Conservation (phyloP, 2,797 vertebrate genomes). For the Moxostoma hubbsi region DNA sequence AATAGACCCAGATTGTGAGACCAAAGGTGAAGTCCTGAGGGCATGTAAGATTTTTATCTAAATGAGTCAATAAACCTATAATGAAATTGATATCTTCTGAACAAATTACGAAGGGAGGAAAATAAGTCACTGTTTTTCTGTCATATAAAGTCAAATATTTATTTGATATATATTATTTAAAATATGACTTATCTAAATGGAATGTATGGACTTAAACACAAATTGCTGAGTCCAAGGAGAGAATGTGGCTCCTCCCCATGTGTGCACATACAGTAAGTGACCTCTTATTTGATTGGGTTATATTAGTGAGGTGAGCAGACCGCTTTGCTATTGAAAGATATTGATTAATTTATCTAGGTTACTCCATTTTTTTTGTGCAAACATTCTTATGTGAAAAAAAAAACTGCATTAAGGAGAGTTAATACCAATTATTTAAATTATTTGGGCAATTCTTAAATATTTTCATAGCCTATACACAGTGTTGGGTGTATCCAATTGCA, state of each 20-base stretch:
- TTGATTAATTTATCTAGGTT: background rate
- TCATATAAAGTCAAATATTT: background rate
- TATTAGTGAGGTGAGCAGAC: constrained; percentile 5
- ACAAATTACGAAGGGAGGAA: background rate
- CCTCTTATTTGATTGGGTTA: constrained; percentile 10
- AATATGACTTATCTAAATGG: background rate
- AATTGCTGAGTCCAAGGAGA: background rate
- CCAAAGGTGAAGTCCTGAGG: background rate
- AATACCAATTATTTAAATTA: background rate
- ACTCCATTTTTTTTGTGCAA: no score
- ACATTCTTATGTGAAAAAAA: no score
- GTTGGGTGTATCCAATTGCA: no score
- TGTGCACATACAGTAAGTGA: background rate
- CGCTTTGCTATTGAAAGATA: background rate
- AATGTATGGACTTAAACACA: background rate
- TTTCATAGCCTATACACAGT: no score
- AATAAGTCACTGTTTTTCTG: background rate
- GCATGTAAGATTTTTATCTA: background rate
- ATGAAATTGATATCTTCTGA: background rate
- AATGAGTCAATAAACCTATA: background rate
- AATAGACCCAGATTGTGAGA: constrained; percentile 19
- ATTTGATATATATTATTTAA: no score
- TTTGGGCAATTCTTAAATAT: background rate
- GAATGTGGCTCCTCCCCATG: background rate
- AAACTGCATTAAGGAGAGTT: no score